Conservation (phyloP, 2,797 vertebrate species). For the Ctenosaura bakeri region DNA sequence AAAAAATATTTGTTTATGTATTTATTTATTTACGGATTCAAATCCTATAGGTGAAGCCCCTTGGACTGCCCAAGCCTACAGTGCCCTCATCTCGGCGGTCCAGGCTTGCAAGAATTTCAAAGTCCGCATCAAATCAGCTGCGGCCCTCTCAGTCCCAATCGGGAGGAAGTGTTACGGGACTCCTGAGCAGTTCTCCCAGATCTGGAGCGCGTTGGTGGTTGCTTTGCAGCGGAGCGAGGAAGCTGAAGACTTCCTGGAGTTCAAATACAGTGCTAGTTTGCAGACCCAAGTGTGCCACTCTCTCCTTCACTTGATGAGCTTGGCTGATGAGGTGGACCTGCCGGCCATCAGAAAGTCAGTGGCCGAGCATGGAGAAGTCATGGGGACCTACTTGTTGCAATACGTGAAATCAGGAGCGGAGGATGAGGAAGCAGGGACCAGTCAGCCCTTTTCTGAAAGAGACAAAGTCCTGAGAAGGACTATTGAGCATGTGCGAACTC, state of each 20-base stretch:
- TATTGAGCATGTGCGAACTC: constrained; percentile 78
- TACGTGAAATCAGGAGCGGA: constrained; percentile 82
- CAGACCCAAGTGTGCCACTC: constrained; percentile 89
- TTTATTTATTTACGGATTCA: background rate
- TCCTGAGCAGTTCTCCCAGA: constrained; percentile 80
- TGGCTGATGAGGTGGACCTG: constrained; percentile 86
- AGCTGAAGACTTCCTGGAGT: constrained; percentile 93
- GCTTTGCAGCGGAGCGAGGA: constrained; percentile 93
- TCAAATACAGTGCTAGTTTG: constrained; percentile 93
- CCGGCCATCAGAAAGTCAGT: constrained; percentile 77
- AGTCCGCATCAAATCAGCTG: constrained; percentile 94
- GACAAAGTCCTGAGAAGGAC: constrained; percentile 76
- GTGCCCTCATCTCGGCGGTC: constrained; percentile 89
- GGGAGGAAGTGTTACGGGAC: constrained; percentile 87
- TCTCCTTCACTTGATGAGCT: constrained; percentile 87
- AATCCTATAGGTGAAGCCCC: constrained; percentile 83
- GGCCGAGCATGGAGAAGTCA: constrained; percentile 70
- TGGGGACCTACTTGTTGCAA: constrained; percentile 84
- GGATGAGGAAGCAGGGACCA: constrained; percentile 67
- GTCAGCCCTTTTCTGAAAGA: constrained; percentile 76
- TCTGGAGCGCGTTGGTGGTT: constrained; percentile 89
- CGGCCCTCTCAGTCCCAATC: constrained; percentile 88
- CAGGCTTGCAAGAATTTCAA: constrained; percentile 97
- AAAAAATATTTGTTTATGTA: too few species aligned
- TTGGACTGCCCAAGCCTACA: constrained; percentile 89